Percentiles rank a stretch among this genome's conserved stretches.
phyloP scores from a whole-genome alignment of 2,113 vertebrate species.

The Ploceus nigricollis region DNA sequence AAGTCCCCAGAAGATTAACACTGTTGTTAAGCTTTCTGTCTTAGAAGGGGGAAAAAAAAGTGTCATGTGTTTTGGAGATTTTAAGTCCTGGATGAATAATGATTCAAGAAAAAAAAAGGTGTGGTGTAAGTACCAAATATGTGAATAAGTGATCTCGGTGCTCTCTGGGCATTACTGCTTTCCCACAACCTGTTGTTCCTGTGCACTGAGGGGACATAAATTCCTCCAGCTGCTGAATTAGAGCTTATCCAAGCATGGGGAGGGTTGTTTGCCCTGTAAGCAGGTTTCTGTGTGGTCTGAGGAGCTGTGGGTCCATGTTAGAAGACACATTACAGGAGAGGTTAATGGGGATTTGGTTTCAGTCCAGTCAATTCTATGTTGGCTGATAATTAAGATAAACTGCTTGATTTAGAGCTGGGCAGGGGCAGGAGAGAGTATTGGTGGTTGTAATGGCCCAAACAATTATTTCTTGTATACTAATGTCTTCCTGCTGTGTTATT shows the following conservation, averaged over 20 bases:
- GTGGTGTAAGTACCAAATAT: neutral
- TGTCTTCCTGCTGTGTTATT: neutral
- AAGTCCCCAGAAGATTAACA: slow-evolving; percentile 4
- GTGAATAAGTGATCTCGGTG: neutral
- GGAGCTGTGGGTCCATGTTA: neutral
- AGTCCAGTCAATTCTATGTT: neutral
- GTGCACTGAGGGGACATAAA: neutral
- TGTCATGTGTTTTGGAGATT: neutral
- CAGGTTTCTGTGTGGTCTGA: slow-evolving; percentile 1
- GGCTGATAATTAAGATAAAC: slow-evolving; percentile 65
- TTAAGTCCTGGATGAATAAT: neutral
- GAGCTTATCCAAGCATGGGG: neutral
- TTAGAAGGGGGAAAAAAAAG: neutral
- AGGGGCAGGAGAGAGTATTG: neutral
- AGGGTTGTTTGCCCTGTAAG: neutral
- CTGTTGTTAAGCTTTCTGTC: neutral
- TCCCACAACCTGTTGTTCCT: neutral
- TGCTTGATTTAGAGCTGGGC: slow-evolving; percentile 35
- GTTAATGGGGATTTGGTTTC: slow-evolving; percentile 54
- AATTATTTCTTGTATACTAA: slow-evolving; percentile 56
- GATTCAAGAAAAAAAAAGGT: neutral
- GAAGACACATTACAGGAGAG: neutral
- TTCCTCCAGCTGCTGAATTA: slow-evolving; percentile 24
- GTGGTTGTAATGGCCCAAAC: slow-evolving; percentile 30
- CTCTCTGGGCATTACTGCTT: neutral